Base-by-base conservation (phyloP, 2,888 invertebrate genomes). In the Pasiphila rectangulata region DNA sequence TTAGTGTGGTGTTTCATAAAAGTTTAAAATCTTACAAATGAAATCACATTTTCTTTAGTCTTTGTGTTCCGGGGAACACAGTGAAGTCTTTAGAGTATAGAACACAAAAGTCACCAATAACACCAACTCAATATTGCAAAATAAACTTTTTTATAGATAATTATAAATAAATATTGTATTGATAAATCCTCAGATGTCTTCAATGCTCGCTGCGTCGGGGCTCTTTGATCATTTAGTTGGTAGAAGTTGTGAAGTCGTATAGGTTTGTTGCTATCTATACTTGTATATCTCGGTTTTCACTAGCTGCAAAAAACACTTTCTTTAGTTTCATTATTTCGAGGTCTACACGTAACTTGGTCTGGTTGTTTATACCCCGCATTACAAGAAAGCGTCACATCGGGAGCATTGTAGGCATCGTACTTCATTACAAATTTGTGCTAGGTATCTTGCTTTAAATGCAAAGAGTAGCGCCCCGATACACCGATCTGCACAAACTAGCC, bases 151-250 rank as follows among this genome's bases (percentile, higher is more conserved):
- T 2, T 9, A 19, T 6, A 40, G 72, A 38, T 37, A 27, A 15
- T 24, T 40, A 19, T 10, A 48, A 9, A 30, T 39, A 43, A 35
- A 42, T 44, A 30, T n/a, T 12, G 19, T 79, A 79, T 65, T 75
- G 76, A 80, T 27, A 78, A 90, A 92, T 94, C 93, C 93, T 93
- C 94, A 94, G 94, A 94, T 94, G 94, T 94, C 94, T 93, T 94
- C 94, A 94, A 94, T 94, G 94, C 93, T 93, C 93, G 94, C 94
- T 94, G 94, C 92, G 92, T 93, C 92, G 92, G 92, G 90, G 90
- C 93, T 79, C 72, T 74, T 76, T 75, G 85, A 79, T 86, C 75
- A 73, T 75, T 71, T 67, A 72, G 67, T 76, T 70, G 80, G 79
- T 80, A 75, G 72, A 30, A 75, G 65, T 62, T 21, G 21, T 21